Percentiles rank a stretch among this genome's conserved stretches.
Conservation (phyloP, 2,888 invertebrate species). For the Amphipyra tragopoginis region DNA sequence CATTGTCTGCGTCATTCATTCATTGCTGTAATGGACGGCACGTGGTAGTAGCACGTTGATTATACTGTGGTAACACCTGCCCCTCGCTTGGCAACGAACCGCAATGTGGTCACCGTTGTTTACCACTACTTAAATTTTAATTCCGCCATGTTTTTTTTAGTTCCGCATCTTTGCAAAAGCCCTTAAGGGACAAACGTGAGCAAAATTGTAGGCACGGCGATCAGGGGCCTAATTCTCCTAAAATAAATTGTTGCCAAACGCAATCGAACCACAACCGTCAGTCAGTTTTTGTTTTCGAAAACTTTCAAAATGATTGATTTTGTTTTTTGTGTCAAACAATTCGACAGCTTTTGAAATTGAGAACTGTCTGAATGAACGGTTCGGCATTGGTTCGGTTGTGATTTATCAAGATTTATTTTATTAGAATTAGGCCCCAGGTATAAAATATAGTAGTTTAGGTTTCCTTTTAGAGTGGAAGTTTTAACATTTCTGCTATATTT, state of each 20-base stretch:
- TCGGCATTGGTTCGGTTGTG: too few species aligned
- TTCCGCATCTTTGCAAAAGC: not conserved
- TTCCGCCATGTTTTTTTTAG: slow-evolving; percentile 7
- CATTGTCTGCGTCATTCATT: slow-evolving; percentile 29
- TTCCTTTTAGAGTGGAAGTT: not conserved
- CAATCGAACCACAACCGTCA: too few species aligned
- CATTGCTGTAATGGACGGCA: slow-evolving; percentile 49
- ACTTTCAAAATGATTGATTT: too few species aligned
- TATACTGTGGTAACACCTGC: slow-evolving; percentile 41
- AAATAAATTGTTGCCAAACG: too few species aligned
- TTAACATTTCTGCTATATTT: not conserved
- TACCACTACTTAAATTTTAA: slow-evolving; percentile 28
- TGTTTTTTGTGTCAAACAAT: too few species aligned
- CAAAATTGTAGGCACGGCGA: too few species aligned
- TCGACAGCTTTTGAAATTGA: too few species aligned
- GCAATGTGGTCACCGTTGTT: slow-evolving; percentile 39
- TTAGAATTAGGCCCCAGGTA: too few species aligned
- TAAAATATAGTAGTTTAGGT: not conserved
- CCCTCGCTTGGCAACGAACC: slow-evolving; percentile 30
- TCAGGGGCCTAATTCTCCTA: too few species aligned
- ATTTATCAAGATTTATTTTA: too few species aligned
- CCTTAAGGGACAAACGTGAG: slow-evolving; percentile 6
- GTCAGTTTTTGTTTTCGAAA: too few species aligned
- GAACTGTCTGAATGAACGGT: too few species aligned
- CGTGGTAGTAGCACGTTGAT: slow-evolving; percentile 41